Evolutionary conservation across 2,797 vertebrate species (phyloP).

Genomic region (Psittacula derbiana): DNA sequence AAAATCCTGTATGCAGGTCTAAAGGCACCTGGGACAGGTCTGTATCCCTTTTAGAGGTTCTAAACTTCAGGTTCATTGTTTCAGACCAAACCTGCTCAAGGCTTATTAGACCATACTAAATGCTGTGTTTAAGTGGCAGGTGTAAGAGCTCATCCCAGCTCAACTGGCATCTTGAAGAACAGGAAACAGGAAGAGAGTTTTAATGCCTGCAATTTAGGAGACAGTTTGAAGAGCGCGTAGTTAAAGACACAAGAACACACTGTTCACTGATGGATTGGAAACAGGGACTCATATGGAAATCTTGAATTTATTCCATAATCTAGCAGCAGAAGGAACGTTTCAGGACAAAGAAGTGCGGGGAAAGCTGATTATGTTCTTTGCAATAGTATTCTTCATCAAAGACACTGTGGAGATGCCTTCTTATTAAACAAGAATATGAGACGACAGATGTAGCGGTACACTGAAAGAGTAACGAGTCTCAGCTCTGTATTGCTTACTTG

Average conservation of each 20-base stretch:
- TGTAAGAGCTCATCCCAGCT: not conserved
- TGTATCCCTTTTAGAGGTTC: not conserved
- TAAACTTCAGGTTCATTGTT: not conserved
- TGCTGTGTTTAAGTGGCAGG: not conserved
- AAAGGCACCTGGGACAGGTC: not conserved
- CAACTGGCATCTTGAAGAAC: not conserved
- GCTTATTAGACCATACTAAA: not conserved
- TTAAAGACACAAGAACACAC: not conserved
- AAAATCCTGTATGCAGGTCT: not conserved
- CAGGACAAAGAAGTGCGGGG: not conserved
- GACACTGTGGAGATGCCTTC: not conserved
- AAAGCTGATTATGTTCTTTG: not conserved
- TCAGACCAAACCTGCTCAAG: not conserved
- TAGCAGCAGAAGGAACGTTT: not conserved
- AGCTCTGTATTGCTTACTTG: not conserved
- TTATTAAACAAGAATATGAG: not conserved
- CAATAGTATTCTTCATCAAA: not conserved
- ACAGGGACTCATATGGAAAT: not conserved
- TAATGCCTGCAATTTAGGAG: not conserved
- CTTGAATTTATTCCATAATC: conserved; percentile 1
- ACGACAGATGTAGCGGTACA: not conserved
- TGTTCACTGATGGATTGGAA: not conserved
- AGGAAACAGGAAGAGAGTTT: not conserved
- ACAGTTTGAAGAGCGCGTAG: not conserved
- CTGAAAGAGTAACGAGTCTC: not conserved